A percentile compares a stretch with the other conserved stretches of the same genome.
Evolutionary conservation across 2,888 invertebrate species (phyloP).

Genomic region (Cheilosia impressa): DNA sequence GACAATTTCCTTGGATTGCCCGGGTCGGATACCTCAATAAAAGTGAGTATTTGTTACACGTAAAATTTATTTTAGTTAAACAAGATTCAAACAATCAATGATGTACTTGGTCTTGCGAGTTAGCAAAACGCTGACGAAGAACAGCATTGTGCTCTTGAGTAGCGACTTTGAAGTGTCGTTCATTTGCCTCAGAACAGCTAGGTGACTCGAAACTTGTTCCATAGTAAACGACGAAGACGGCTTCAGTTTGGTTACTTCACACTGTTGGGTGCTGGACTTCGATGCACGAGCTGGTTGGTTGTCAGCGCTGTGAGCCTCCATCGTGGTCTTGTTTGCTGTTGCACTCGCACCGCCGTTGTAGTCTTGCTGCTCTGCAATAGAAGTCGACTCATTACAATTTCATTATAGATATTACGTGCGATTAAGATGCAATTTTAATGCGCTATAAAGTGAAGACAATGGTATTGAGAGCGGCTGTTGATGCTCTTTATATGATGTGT

Average conservation of each 20-base stretch:
- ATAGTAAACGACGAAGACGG: constrained; percentile 4
- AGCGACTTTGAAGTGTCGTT: constrained; percentile 76
- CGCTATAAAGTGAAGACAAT: constrained; percentile 5
- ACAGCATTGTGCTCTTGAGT: constrained; percentile 77
- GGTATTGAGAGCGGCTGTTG: background rate
- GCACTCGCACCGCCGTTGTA: background rate
- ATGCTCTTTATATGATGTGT: background rate
- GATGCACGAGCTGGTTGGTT: background rate
- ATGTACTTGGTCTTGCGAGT: constrained; percentile 78
- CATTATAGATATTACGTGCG: constrained; percentile 20
- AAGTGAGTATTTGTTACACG: constrained; percentile 79
- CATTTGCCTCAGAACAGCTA: constrained; percentile 50
- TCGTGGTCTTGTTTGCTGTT: background rate
- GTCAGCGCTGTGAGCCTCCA: background rate
- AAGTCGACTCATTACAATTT: constrained; percentile 29
- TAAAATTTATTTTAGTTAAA: constrained; percentile 2
- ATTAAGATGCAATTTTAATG: constrained; percentile 29
- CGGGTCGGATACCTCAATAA: constrained; percentile 83
- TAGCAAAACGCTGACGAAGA: constrained; percentile 78
- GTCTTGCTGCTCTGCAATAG: constrained; percentile 41
- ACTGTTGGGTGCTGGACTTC: background rate
- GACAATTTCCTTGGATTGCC: constrained; percentile 87
- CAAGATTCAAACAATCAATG: constrained; percentile 70
- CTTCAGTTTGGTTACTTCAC: background rate
- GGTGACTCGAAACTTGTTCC: constrained; percentile 15